Percentiles rank a stretch among this genome's conserved stretches.
phyloP scores from a whole-genome alignment of 2,888 invertebrate species.

The Lutraria lutraria region DNA sequence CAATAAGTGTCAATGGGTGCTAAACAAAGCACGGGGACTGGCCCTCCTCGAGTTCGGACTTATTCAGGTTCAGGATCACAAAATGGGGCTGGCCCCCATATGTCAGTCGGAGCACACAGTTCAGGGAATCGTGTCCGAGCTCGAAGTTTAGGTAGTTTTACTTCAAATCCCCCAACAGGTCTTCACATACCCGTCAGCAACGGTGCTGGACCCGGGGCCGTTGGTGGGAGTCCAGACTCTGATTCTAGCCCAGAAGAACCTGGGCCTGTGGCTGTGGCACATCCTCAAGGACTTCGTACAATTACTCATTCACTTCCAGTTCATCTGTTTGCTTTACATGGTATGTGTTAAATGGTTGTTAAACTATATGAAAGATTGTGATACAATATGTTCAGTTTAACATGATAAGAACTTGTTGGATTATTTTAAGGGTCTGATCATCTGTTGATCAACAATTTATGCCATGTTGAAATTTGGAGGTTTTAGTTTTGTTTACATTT shows the following conservation, averaged over 20 bases:
- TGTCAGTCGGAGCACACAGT: constrained; percentile 73
- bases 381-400: not conserved
- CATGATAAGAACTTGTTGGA: not conserved
- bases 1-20: constrained; percentile 77
- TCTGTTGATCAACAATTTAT: too few species aligned
- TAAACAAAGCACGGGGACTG: constrained; percentile 82
- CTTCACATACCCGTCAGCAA: constrained; percentile 82
- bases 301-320: constrained; percentile 84
- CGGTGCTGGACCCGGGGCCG: constrained; percentile 77
- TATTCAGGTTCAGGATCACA: constrained; percentile 80
- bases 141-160: constrained; percentile 83
- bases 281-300: constrained; percentile 67
- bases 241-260: constrained; percentile 85
- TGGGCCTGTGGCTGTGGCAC: constrained; percentile 68
- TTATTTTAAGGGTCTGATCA: too few species aligned
- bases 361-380: not conserved
- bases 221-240: constrained; percentile 83
- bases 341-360: constrained; percentile 68
- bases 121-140: constrained; percentile 79
- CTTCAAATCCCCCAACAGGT: constrained; percentile 74
- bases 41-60: constrained; percentile 80
- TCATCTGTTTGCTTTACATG: constrained; percentile 85
- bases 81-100: constrained; percentile 76
- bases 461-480: too few species aligned
- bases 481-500: too few species aligned